Base-by-base conservation (phyloP, 2,797 vertebrate species). In the Myotis vivesi region DNA sequence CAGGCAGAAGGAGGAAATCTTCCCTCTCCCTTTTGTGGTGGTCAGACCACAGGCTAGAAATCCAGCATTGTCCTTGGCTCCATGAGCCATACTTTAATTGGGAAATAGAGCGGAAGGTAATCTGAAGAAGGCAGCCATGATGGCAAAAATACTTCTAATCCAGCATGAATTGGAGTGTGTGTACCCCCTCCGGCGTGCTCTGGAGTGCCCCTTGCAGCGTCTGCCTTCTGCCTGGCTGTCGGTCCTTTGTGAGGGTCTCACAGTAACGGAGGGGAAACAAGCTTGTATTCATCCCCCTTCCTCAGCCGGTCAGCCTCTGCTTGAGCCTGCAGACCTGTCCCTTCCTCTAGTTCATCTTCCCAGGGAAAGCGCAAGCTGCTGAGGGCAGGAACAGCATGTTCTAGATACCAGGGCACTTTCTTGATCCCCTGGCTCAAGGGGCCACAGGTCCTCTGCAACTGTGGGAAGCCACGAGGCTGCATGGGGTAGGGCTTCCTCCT, bases 31-130 rank as follows among this genome's bases (percentile, higher is more conserved):
- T 49, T 30, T 62, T 6, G 12, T 16, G 49, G 66, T 25, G 17
- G 41, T 57, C 91, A 51, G 71, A 53, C 57, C 59, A 19, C 13
- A 33, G 89, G 55, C 92, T 55, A 85, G 46, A 69, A 72, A 55
- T 6, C 16, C 77, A 8, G 86, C 20, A 7, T 87, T 88, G 84
- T 92, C 66, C 84, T 87, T 33, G 0, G 94, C 75, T 96, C 94
- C 17, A 0, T 53, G 93, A 96, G 68, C 93, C 84, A 30, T 77
- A 8, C 92, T 85, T 66, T 94, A 95, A 96, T 96, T 95, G 97
- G 96, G 96, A 97, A 96, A 77, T 95, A 95, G 97, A 96, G 96
- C 95, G 46, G 96, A 96, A 96, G 87, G 36, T 87, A 82, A 95
- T 95, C 59, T 36, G 89, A 94, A 41, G 91, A 62, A 82, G 66